These are phyloP conservation scores for Pangasius mekongensis DNA, from an alignment of 2,797 vertebrate species.

Conservation along the genomic window DNA sequence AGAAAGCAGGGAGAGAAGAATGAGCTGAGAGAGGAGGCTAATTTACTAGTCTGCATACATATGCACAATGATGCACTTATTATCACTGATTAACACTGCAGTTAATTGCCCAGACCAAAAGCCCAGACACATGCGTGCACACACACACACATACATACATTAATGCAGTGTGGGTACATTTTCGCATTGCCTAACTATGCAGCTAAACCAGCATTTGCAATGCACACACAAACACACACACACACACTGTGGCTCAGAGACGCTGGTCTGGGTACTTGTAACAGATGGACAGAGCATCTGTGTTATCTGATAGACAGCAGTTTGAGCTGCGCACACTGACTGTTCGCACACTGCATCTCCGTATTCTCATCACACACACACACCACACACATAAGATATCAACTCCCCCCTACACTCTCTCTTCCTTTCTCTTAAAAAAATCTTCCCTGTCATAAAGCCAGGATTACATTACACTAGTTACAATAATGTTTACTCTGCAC, in stretches of 20 bases:
- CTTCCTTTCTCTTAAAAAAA: background rate
- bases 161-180: constrained; percentile 41
- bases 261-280: constrained; percentile 41
- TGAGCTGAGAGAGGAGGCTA: constrained; percentile 40
- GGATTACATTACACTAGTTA: background rate
- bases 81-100: constrained; percentile 47
- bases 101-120: constrained; percentile 25
- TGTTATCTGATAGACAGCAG: constrained; percentile 51
- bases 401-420: background rate
- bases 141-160: constrained; percentile 21
- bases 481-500: background rate
- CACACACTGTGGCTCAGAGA: constrained; percentile 34
- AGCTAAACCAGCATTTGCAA: constrained; percentile 19
- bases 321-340: constrained; percentile 42
- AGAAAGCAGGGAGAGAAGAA: constrained; percentile 13
- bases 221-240: constrained; percentile 28
- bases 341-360: constrained; percentile 36
- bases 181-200: constrained; percentile 24
- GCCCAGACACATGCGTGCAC: background rate
- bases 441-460: background rate
- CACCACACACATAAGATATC: constrained; percentile 24
- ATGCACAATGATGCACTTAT: constrained; percentile 42
- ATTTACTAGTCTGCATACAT: constrained; percentile 61
- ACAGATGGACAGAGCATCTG: constrained; percentile 60
- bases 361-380: constrained; percentile 1